Base-by-base conservation (phyloP, 2,888 invertebrate genomes). In the Hypolimnas misippus region DNA sequence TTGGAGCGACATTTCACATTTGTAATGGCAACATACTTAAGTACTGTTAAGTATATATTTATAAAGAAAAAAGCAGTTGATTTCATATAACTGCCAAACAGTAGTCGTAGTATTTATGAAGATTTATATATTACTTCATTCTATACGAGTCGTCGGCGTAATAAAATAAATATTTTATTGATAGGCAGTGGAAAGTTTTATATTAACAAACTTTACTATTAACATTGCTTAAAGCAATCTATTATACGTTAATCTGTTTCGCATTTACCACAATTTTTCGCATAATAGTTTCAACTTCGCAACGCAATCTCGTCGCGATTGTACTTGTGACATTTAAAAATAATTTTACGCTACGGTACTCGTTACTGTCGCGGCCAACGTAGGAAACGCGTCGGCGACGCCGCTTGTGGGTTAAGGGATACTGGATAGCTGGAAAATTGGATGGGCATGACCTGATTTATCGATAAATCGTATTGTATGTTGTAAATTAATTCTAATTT, bases 291-390 rank as follows among this genome's bases (percentile, higher is more conserved):
- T 53, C 38, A 60, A 38, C 29, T 46, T 38, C 38, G n/a, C 61
- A 60, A 29, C 7, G 21, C 65, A 65, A 71, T 73, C 33, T 71
- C 62, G 54, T 29, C 69, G 49, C 67, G 69, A 70, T 53, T 72
- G 73, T 82, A 77, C 73, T 19, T 52, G 70, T 77, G 78, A 74
- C 78, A 79, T 80, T 82, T 79, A 77, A 78, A 79, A 81, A 76
- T 77, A 77, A 79, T 75, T 76, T 67, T 69, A 73, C 75, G 72
- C 78, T 70, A 59, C 70, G 72, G 72, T 75, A 72, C 75, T 76
- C 71, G 78, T 78, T 79, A 76, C 70, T 63, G 72, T 68, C 71
- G 67, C 62, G 58, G 19, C 5, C 42, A 10, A 17, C 19, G 62
- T 62, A 68, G 68, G 55, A 63, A 66, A 65, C 68, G 73, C 72